Conservation (phyloP, 2,113 vertebrate genomes). For the Nansenia antarctica region DNA sequence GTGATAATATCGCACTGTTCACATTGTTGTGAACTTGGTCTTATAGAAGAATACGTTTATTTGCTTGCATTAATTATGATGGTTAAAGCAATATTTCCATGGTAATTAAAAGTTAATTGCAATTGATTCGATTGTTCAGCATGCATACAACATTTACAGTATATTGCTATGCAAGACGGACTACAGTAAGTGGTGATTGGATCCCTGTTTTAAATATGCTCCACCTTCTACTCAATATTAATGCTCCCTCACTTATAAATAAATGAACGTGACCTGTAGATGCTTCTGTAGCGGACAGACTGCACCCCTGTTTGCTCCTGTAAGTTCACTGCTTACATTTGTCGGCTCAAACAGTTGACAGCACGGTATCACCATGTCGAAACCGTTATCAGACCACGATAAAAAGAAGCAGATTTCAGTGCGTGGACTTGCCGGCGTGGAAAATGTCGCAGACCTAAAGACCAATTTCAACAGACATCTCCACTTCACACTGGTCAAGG, state of each 20-base stretch:
- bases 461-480: conserved; percentile 87
- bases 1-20: too few relatives aligned
- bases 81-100: background rate
- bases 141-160: background rate
- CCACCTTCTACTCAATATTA: conserved; percentile 72
- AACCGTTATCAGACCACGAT: conserved; percentile 85
- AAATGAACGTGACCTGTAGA: conserved; percentile 24
- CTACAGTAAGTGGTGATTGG: background rate
- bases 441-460: conserved; percentile 87
- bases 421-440: conserved; percentile 86
- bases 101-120: background rate
- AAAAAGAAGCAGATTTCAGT: conserved; percentile 88
- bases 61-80: background rate
- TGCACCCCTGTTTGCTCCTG: conserved; percentile 16
- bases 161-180: background rate
- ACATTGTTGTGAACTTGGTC: background rate
- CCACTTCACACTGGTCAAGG: conserved; percentile 90
- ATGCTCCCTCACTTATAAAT: conserved; percentile 60
- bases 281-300: conserved; percentile 35
- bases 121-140: background rate
- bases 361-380: conserved; percentile 76
- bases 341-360: conserved; percentile 32
- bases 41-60: too few relatives aligned
- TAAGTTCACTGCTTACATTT: conserved; percentile 31
- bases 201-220: background rate